A percentile compares a stretch with the other conserved stretches of the same genome.
These are phyloP conservation scores for Rhynchomys soricoides DNA, from an alignment of 2,113 vertebrate species.

Conservation along the genomic window DNA sequence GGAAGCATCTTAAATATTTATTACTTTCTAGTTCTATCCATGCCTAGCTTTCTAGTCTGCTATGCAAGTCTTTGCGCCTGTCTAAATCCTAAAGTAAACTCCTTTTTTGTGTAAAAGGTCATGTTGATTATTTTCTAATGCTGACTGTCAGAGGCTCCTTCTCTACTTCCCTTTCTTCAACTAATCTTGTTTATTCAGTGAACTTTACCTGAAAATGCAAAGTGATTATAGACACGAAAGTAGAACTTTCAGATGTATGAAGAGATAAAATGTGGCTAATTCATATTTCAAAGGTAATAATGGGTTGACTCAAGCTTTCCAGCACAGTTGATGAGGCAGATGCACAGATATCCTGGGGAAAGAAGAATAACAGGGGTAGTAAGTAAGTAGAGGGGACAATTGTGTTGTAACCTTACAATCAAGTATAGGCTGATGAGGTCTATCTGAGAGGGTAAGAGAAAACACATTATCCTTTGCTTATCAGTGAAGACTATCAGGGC, in stretches of 20 bases:
- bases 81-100: slow-evolving; percentile 37
- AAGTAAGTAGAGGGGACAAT: background rate
- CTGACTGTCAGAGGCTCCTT: background rate
- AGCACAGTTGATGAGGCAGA: background rate
- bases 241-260: background rate
- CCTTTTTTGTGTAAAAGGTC: background rate
- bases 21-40: background rate
- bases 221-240: background rate
- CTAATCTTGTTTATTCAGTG: background rate
- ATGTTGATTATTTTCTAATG: background rate
- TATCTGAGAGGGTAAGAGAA: background rate
- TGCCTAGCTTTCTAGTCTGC: background rate
- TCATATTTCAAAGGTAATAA: background rate
- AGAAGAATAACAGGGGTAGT: background rate
- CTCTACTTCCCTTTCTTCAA: background rate
- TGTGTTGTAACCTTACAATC: background rate
- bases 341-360: background rate
- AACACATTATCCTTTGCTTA: background rate
- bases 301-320: background rate
- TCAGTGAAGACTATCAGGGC: background rate
- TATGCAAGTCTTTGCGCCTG: background rate
- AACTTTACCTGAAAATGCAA: background rate
- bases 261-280: background rate
- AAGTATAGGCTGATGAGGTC: background rate
- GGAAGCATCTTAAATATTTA: background rate